A percentile compares a stretch with the other conserved stretches of the same genome.
Conservation (phyloP, 2,888 invertebrate species). For the Trissoscelio sp. region DNA sequence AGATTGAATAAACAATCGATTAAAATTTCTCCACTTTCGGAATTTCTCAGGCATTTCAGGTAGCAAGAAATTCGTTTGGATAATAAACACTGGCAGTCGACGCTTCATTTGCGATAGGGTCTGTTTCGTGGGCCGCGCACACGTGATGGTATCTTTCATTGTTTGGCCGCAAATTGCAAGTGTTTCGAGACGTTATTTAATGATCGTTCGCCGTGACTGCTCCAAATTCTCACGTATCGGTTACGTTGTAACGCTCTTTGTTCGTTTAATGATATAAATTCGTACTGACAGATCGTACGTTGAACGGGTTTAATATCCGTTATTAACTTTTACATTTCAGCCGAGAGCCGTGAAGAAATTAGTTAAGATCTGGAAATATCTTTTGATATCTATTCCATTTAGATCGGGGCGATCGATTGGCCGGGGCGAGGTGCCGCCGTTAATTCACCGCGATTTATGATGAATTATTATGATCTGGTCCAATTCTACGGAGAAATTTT, state of each 20-base stretch:
- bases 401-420: slow-evolving; percentile 38
- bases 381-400: slow-evolving; percentile 48
- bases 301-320: slow-evolving; percentile 51
- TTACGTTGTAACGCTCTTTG: slow-evolving; percentile 54
- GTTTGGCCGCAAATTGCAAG: slow-evolving; percentile 60
- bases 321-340: slow-evolving; percentile 53
- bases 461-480: slow-evolving; percentile 42
- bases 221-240: slow-evolving; percentile 67
- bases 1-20: too few relatives aligned
- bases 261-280: slow-evolving; percentile 62
- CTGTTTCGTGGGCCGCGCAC: slow-evolving; percentile 30
- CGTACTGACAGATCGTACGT: slow-evolving; percentile 60
- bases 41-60: slow-evolving; percentile 1
- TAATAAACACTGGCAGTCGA: slow-evolving; percentile 37
- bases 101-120: slow-evolving; percentile 45
- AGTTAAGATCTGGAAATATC: slow-evolving; percentile 53
- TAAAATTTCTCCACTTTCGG: neutral
- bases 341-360: slow-evolving; percentile 45
- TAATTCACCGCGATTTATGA: slow-evolving; percentile 39
- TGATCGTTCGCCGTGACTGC: slow-evolving; percentile 43
- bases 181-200: slow-evolving; percentile 60
- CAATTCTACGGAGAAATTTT: slow-evolving; percentile 39
- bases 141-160: slow-evolving; percentile 65
- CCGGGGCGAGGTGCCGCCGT: neutral
- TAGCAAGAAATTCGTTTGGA: slow-evolving; percentile 19